Conservation (phyloP, 2,888 invertebrate species). For the Macropis europaea region DNA sequence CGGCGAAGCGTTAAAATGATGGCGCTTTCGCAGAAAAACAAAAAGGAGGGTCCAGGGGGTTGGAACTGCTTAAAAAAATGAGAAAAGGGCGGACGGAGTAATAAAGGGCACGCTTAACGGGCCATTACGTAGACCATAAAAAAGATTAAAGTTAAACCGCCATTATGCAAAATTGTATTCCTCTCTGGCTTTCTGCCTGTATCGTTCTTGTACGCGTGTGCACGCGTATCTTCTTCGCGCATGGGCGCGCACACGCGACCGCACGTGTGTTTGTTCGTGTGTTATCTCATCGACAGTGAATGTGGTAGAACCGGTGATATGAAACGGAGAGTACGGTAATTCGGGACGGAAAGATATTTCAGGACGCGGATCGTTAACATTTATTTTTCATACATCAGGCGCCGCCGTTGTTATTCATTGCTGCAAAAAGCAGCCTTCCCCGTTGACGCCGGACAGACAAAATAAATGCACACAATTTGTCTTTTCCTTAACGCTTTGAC, state of each 20-base stretch:
- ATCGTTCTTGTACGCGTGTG: slow-evolving; percentile 17
- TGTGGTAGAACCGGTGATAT: neutral
- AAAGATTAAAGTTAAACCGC: slow-evolving; percentile 75
- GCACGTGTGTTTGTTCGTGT: neutral
- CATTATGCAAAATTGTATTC: slow-evolving; percentile 73
- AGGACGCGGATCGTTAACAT: slow-evolving; percentile 8
- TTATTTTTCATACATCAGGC: slow-evolving; percentile 32
- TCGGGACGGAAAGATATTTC: slow-evolving; percentile 27
- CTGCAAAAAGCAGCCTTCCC: neutral
- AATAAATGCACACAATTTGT: slow-evolving; percentile 10
- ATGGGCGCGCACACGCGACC: neutral
- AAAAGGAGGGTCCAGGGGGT: neutral
- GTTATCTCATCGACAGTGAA: neutral
- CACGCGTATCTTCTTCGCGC: neutral
- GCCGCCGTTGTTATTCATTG: neutral
- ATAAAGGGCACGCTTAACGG: slow-evolving; percentile 70
- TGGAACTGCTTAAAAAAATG: neutral
- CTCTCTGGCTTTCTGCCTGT: slow-evolving; percentile 46
- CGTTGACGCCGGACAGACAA: neutral
- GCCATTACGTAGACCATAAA: slow-evolving; percentile 72
- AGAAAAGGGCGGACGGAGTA: slow-evolving; percentile 26
- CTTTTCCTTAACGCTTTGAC: neutral
- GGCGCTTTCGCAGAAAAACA: neutral
- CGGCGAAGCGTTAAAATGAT: too few relatives aligned
- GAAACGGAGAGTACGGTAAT: slow-evolving; percentile 17